Evolutionary conservation across 2,888 invertebrate species (phyloP).

Genomic region (Sepiola atlantica): DNA sequence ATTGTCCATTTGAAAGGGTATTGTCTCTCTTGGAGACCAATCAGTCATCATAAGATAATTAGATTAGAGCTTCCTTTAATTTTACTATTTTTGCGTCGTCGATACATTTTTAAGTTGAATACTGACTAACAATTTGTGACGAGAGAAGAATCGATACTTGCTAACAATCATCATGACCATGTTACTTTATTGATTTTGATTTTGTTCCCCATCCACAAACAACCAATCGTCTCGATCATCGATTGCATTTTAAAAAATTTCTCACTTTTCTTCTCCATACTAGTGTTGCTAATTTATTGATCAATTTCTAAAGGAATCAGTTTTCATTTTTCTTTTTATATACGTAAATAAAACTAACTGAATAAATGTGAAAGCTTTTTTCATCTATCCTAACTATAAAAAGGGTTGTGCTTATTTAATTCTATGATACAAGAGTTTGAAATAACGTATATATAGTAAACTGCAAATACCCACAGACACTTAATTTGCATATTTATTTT

Average conservation of each 20-base stretch:
- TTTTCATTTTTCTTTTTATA: background rate
- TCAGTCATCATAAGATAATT: too few relatives aligned
- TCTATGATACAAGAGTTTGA: too few relatives aligned
- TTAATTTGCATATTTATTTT: too few relatives aligned
- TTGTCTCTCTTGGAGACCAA: too few relatives aligned
- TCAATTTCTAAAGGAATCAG: background rate
- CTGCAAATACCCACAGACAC: too few relatives aligned
- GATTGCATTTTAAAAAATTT: background rate
- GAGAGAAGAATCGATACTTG: background rate
- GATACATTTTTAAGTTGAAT: background rate
- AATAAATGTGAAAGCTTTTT: too few relatives aligned
- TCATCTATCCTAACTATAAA: too few relatives aligned
- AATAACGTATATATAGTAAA: too few relatives aligned
- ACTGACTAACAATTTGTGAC: too few relatives aligned
- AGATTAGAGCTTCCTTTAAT: background rate
- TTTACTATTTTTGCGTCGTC: background rate
- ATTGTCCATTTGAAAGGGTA: too few relatives aligned
- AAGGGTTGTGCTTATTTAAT: too few relatives aligned
- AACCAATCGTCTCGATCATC: background rate
- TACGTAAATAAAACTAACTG: too few relatives aligned
- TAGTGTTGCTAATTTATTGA: background rate
- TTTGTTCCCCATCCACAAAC: background rate
- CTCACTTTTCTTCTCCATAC: background rate
- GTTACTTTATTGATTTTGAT: background rate
- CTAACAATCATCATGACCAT: background rate